phyloP scores from a whole-genome alignment of 2,888 invertebrate species.

The Chrysodeixis includens region DNA sequence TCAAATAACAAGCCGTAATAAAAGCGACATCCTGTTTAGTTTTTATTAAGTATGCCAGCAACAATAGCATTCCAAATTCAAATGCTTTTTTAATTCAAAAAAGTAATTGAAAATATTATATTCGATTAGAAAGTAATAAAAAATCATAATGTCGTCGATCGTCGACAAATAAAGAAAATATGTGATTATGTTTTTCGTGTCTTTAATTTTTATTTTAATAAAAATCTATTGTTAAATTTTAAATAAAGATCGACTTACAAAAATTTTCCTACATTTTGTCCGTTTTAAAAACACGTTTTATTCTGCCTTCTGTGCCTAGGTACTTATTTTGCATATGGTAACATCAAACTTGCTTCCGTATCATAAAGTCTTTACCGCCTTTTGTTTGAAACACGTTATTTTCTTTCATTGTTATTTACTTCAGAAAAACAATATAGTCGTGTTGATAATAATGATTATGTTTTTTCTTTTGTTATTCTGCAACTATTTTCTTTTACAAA shows the following conservation, averaged over 20 bases:
- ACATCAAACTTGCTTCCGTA: neutral
- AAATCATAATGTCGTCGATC: neutral
- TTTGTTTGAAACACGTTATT: conserved; percentile 4
- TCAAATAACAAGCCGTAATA: conserved; percentile 5
- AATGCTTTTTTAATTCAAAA: too few relatives aligned
- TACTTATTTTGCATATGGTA: neutral
- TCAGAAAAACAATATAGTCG: neutral
- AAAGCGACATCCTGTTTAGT: neutral
- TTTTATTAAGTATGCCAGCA: neutral
- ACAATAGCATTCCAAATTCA: neutral
- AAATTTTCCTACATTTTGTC: neutral
- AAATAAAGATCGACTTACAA: neutral
- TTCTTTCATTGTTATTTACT: neutral
- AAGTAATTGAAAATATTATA: neutral
- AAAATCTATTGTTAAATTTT: neutral
- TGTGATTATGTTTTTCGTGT: neutral
- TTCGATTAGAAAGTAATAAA: neutral
- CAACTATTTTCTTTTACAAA: neutral
- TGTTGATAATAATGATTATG: neutral
- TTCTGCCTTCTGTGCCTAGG: too few relatives aligned
- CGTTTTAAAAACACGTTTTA: neutral
- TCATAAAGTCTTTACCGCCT: neutral
- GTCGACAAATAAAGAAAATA: neutral
- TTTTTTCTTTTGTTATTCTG: conserved; percentile 1
- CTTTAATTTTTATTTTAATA: neutral